Evolutionary conservation across 2,797 vertebrate species (phyloP), one percentile per base, ranked within the genome.

Genomic region (Nothura maculosa): DNA sequence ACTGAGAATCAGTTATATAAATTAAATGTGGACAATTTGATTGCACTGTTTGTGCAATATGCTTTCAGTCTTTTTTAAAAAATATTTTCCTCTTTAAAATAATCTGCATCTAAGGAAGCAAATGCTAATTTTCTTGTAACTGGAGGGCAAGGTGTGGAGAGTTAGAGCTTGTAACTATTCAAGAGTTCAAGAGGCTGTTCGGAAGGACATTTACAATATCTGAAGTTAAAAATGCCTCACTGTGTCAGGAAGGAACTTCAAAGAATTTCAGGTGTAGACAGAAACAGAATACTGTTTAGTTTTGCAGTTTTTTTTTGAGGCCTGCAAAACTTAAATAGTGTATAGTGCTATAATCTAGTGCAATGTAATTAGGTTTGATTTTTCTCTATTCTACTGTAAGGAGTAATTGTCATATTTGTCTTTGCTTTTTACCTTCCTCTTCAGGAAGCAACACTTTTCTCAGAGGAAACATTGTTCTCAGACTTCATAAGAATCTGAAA

Each of bases 401-500:
- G 70, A 30, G 27, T 77, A 93, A 85, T 30, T 50, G 77, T 66
- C 61, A 18, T 17, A 57, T 52, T 84, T 21, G 30, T 87, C 79
- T 92, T 96, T 97, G 68, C 81, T 94, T 96, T 94, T 93, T 38
- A 38, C 38, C 38, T 38, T 38, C 38, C 38, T 38, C 12, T 38
- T 38, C 38, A 38, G 38, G 38, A 38, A 38, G 38, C 38, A 38
- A 38, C 38, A 38, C 38, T 38, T 9, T 38, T 38, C 38, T 38
- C 95, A 95, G 91, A 89, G 85, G 60, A 63, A 95, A 42, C 78
- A 52, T 74, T 94, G 42, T 89, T 93, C 95, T 92, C 81, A 92
- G 85, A 54, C 89, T 94, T 94, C 96, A 82, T 85, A 94, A 96
- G 72, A 80, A 64, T 60, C 85, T 89, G 76, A 70, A 97, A 96